Evolutionary conservation across 2,888 invertebrate species (phyloP), one percentile per base, ranked within the genome.

Genomic region (Oscheius sp.): DNA sequence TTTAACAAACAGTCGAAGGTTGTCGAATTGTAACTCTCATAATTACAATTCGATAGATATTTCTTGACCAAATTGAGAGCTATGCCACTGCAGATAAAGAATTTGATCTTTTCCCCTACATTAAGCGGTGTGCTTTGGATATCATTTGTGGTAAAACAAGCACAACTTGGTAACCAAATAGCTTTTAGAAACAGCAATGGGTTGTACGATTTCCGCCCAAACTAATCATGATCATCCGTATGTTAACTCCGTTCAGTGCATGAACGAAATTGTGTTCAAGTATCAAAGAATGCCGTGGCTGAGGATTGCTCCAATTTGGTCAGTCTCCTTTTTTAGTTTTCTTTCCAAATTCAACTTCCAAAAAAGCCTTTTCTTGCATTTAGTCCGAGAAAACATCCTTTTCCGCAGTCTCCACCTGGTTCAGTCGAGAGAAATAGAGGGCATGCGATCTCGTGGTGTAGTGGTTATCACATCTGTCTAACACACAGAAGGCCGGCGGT

Each of bases 261-360:
- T 75, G 72, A 75, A 72, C 13, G 57, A 42, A 37, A 47, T 75
- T 1, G 71, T 72, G 3, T 75, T 75, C 75, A 79, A 78, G 3
- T 84, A 90, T 75, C 82, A 88, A 59, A 84, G 90, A 68, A 80
- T 86, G 75, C 92, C 93, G 0, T 92, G 93, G 91, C 88, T 92
- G 1, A 91, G 92, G 86, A 85, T 90, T 0, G 90, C 92, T 47
- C 89, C 90, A 1, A 85, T 93, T 55, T 94, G 92, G 88, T 91
- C 21, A 21, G 21, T 21, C 21, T 21, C 21, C 21, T 21, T 0
- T 21, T 21, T 21, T 21, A 21, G 21, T 21, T 21, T 21, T 21
- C 21, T 21, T 21, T 21, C 21, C 21, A 21, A 21, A 21, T 21
- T 21, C 21, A 21, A 21, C 21, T 21, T 21, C 21, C 21, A 21